Conservation (phyloP, 2,888 invertebrate genomes). For the Seira sanloemensis region DNA sequence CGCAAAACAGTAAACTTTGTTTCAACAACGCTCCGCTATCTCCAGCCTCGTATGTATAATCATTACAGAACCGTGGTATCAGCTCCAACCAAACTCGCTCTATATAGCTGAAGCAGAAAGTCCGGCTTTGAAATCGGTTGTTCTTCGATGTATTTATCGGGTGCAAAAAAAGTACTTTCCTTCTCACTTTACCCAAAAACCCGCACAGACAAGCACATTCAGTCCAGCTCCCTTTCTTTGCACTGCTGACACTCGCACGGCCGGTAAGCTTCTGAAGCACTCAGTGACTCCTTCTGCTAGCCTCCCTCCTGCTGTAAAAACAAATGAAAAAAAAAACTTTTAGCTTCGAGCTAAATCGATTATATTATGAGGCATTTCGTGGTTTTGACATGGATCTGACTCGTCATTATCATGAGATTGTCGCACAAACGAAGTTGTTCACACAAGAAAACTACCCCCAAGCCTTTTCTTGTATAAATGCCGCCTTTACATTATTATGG, state of each 20-base stretch:
- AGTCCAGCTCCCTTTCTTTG: not conserved
- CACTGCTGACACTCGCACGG: not conserved
- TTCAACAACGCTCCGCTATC: not conserved
- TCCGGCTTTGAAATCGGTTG: no score
- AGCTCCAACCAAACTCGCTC: not conserved
- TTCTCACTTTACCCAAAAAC: not conserved
- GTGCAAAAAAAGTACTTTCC: not conserved
- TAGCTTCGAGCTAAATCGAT: slow-evolving; percentile 38
- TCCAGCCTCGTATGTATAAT: not conserved
- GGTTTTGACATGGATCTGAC: slow-evolving; percentile 33
- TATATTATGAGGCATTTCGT: slow-evolving; percentile 34
- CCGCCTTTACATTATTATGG: slow-evolving; percentile 14
- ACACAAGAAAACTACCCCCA: not conserved
- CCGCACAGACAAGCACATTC: no score
- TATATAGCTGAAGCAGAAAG: no score
- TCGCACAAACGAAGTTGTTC: not conserved
- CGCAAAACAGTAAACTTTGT: not conserved
- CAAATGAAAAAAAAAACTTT: slow-evolving; percentile 18
- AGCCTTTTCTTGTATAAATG: not conserved
- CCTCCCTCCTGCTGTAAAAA: not conserved
- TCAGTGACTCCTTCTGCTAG: not conserved
- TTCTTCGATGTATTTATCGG: no score
- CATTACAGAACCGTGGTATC: not conserved
- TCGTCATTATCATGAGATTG: slow-evolving; percentile 11
- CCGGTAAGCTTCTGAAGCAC: not conserved